Evolutionary conservation across 1,140 invertebrate species (phyloP), one percentile per base, ranked within the genome.

Genomic region (Apocrypta bakeri): DNA sequence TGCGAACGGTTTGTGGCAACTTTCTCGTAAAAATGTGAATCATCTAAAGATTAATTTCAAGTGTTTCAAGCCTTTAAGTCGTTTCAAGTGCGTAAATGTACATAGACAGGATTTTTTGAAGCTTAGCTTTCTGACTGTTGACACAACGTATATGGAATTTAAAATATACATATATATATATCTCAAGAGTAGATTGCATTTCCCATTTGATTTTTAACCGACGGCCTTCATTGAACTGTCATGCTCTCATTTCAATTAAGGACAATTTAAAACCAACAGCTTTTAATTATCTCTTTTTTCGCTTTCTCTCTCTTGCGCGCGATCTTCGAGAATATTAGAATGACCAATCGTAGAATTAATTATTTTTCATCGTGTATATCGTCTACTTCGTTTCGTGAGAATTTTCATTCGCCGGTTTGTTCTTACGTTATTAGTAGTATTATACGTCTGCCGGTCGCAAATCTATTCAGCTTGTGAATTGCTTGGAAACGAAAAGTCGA

Each of bases 181-280:
- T 48, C 42, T 14, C 1, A 17, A 48, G 11, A 17, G 42, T 1
- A 48, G 42, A 56, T 21, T 56, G 17, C 48, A 56, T 66, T 66
- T 66, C 63, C 63, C 63, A 66, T 66, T 2, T 66, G n/a, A 31
- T 74, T 74, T 74, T 31, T 3, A 56, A 12, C 7, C 27, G 42
- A n/a, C 12, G 37, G 27, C 33, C 24, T 79, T 79, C 64, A 79
- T 68, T 79, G 21, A 37, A 27, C 17, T 56, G 64, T 69, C 66
- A 56, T 14, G 66, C 77, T 69, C 66, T 56, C 77, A 71, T 79
- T 56, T 79, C 77, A 79, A 79, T 79, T 79, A 71, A 79, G 77
- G 66, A 71, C 77, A 79, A 71, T 79, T 79, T 71, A 69, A 48
- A 48, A 25, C n/a, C 40, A 79, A 71, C 77, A 56, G 40, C 66